Evolutionary conservation across 2,797 vertebrate species (phyloP), one percentile per base, ranked within the genome.

Genomic region (Pseudomugil gertrudae): DNA sequence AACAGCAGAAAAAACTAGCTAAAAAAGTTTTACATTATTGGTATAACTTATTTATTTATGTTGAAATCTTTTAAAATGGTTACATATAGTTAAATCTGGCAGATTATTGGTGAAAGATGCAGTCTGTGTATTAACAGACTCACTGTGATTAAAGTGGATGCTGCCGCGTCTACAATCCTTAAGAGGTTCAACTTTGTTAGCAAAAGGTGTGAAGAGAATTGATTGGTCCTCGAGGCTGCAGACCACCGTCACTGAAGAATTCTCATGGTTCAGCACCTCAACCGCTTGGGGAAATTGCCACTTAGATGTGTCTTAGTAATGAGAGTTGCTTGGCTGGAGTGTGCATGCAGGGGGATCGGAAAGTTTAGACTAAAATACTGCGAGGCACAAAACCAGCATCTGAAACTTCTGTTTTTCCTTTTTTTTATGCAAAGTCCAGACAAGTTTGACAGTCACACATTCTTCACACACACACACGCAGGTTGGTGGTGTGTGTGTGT

Each of bases 191-290:
- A 53, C 51, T 66, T 72, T 57, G 60, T 66, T 74, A 30, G 26
- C 57, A 73, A 69, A 74, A 48, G 38, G 57, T 74, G 33, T 17
- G 2, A 38, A 38, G 48, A 59, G 61, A 68, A 68, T 64, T 69
- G 66, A 75, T 68, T 67, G 52, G 36, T 51, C 67, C 56, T 71
- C 73, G 71, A 76, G 72, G 72, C 79, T 64, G 56, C 73, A 51
- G 56, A 71, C 71, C 48, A 50, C 48, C 13, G 5, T 24, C 48
- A 60, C 23, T 61, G 54, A 75, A 69, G 73, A 68, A 72, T 70
- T 55, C 63, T 75, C 69, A 78, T 80, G 63, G 55, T 65, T 74
- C 63, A 73, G 62, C 62, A 67, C 61, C 63, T 73, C 63, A 65
- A 17, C 36, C 2, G 14, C 64, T 59, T 43, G 10, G 50, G 26